phyloP scores from a whole-genome alignment of 2,888 invertebrate species.

The Cataglyphis altisquamis region DNA sequence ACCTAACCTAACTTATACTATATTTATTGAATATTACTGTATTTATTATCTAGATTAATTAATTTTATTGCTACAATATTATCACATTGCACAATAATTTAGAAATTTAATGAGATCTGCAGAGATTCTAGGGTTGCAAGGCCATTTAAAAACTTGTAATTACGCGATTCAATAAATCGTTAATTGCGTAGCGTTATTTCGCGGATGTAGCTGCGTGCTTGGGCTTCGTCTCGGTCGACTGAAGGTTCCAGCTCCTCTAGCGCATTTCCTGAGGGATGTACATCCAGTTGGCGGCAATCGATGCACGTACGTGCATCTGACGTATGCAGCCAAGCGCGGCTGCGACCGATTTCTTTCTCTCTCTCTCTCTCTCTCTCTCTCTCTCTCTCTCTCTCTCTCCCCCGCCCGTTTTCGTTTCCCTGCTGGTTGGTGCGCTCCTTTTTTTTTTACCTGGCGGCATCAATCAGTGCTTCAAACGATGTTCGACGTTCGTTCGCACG shows the following conservation, averaged over 20 bases:
- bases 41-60: background rate
- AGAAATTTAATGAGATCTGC: background rate
- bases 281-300: constrained; percentile 59
- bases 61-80: background rate
- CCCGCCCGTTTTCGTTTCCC: constrained; percentile 29
- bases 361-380: background rate
- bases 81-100: background rate
- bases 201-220: constrained; percentile 25
- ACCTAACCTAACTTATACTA: no score
- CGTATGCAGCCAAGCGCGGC: constrained; percentile 61
- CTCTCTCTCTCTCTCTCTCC: background rate
- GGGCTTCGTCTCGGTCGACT: constrained; percentile 21
- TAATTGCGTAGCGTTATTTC: constrained; percentile 40
- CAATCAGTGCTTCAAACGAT: constrained; percentile 39
- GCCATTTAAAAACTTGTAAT: constrained; percentile 25
- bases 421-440: background rate
- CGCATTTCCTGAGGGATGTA: constrained; percentile 46
- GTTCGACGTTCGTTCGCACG: constrained; percentile 19
- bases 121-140: background rate
- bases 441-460: constrained; percentile 1
- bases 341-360: constrained; percentile 32
- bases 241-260: constrained; percentile 31
- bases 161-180: constrained; percentile 22
- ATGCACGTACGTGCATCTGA: constrained; percentile 62
- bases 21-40: background rate